Conservation (phyloP, 2,888 invertebrate species). For the Machimus rusticus region DNA sequence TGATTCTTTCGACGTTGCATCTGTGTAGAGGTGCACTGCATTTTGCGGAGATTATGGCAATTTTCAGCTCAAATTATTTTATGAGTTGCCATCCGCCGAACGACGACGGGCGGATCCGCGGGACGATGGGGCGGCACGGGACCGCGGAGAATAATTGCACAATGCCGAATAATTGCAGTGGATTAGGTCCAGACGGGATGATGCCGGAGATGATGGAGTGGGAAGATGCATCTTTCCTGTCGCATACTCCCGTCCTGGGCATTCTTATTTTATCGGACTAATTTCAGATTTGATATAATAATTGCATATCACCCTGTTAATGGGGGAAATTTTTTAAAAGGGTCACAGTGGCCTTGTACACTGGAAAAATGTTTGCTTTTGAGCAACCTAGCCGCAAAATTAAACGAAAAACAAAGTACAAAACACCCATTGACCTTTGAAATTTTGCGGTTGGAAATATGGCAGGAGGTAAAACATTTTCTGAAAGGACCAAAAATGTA, state of each 20-base stretch:
- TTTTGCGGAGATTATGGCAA: conserved; percentile 38
- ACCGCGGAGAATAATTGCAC: conserved; percentile 30
- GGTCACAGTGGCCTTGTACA: neutral
- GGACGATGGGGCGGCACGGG: neutral
- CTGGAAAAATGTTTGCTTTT: neutral
- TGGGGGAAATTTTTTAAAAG: neutral
- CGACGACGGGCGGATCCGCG: neutral
- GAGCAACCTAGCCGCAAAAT: neutral
- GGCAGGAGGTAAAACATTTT: neutral
- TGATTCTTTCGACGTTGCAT: conserved; percentile 32
- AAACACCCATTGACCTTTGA: neutral
- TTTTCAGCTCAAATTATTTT: conserved; percentile 44
- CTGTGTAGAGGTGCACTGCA: conserved; percentile 36
- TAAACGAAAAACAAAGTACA: neutral
- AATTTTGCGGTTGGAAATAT: neutral
- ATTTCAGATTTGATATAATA: neutral
- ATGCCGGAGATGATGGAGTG: conserved; percentile 10
- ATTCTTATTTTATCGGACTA: neutral
- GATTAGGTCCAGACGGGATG: conserved; percentile 2
- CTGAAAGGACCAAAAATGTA: neutral
- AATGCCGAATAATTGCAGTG: conserved; percentile 35
- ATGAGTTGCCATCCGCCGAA: conserved; percentile 30
- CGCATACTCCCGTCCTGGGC: neutral
- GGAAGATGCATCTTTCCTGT: neutral
- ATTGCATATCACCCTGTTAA: neutral